Evolutionary conservation across 2,113 vertebrate species (phyloP), one percentile per base, ranked within the genome.

Genomic region (Phylloscopus trochilus): DNA sequence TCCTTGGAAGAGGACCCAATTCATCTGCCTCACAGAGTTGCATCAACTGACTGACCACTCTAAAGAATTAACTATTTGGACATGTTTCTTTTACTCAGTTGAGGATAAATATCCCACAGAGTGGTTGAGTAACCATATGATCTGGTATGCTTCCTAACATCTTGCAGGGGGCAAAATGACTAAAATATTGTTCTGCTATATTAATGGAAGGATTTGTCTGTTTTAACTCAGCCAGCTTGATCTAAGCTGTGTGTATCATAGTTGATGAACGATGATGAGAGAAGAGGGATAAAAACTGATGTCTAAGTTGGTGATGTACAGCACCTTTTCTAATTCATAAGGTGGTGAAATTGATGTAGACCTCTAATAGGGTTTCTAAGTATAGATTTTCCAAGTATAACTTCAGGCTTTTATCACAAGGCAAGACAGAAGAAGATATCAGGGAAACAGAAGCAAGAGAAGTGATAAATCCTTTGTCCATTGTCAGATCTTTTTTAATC

Each of bases 321-420:
- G 68, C 27, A 83, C 59, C 59, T 94, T 60, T 75, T 83, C 73
- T 84, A 63, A 78, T 82, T 91, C 56, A 59, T 84, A 63, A 84
- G 44, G 52, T 15, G 5, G 46, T 59, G 64, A 95, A 79, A 88
- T 88, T 60, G 13, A 86, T 78, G n/a, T 62, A 62, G 77, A 78
- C n/a, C 39, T 72, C 83, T 91, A 87, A 89, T 56, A 89, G 33
- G 31, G 33, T 95, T 91, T 96, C 69, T 89, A 89, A 96, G 53
- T 87, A 92, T 79, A 91, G 84, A 72, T 51, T 75, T 94, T 94
- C 87, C 53, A 91, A 95, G 49, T 89, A 82, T 84, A 89, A 84
- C 52, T 84, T 84, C 52, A 84, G 43, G 53, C 13, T 67, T 95
- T 63, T 87, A 78, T 79, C 44, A 85, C 22, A 75, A 53, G 37